Evolutionary conservation across 2,113 vertebrate species (phyloP), one percentile per base, ranked within the genome.

Genomic region (Epinephelus fuscoguttatus): DNA sequence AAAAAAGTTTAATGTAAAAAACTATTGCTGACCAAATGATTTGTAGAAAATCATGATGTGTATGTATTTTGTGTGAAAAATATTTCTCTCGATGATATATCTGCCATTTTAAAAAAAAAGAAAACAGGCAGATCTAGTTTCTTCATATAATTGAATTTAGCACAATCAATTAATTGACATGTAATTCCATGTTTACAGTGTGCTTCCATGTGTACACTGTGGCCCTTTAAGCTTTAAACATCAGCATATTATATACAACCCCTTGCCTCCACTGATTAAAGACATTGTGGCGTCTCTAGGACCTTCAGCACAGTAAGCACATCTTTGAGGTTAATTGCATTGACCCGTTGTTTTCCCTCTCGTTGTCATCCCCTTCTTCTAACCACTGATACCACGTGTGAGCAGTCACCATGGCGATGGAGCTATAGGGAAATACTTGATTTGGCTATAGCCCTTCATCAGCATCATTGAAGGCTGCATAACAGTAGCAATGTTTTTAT

Each of bases 151-250:
- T 83, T 90, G 56, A 81, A 84, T 86, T 86, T 57, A 84, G 42
- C 52, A 50, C 59, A 68, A 60, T 76, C 56, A 74, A 67, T 88
- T 78, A 80, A 87, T 90, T 84, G 64, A 37, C 85, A 27, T 80
- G 71, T 85, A 75, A 84, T 75, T 70, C 25, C 17, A 11, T 89
- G 84, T 89, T 84, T 81, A 81, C 80, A 81, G 69, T 17, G 21
- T 7, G 25, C 55, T 53, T 80, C 57, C 0, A 15, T 89, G 84
- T 89, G 83, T 81, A 81, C 80, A 81, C 71, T 11, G 52, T 49
- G 47, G 53, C 55, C 61, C 70, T 84, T 67, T 70, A 78, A 78
- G 45, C 68, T 42, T 86, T 61, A 61, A 50, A 84, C 82, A 57
- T 69, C 33, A 47, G 7, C 21, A 2, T 25, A 53, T 67, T 55